Evolutionary conservation across 1,140 invertebrate species (phyloP), one percentile per base, ranked within the genome.

Genomic region (Chrysopa pallens): DNA sequence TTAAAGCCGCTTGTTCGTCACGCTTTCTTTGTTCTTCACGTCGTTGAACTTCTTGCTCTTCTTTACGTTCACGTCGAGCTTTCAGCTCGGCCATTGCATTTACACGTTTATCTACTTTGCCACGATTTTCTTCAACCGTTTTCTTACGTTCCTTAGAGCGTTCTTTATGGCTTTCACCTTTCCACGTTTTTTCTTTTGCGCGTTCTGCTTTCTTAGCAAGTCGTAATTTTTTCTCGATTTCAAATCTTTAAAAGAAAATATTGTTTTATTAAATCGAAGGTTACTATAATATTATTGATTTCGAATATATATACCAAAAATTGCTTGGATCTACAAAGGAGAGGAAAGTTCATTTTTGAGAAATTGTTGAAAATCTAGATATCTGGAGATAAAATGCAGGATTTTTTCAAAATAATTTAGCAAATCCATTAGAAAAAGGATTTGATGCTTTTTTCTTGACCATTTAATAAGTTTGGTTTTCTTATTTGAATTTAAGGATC

Each of bases 191-290:
- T 38, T 63, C 54, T 48, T 76, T 78, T 40, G 76, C 77, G 48
- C 80, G 64, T 60, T 87, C 84, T 33, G 80, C 77, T 46, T 89
- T 87, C 42, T 82, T 84, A 0, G 84, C 87, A 50, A 89, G 68
- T 38, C 85, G 72, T 6, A 98, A 60, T 59, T 97, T 97, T 46
- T 92, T 83, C 54, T 97, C 88, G 43, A 97, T 97, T 61, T 96
- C 92, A 78, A 94, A 96, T 56, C 91, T 83, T 23, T 3, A 23
- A 23, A 23, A 5, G 17, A 23, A 23, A 23, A 23, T 23, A 3
- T 23, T 23, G 5, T 23, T 23, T 23, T 23, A 23, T 23, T 23
- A 5, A 23, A 23, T 23, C 17, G 17, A 23, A 23, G 17, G 17
- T 23, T 2, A 23, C 17, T 23, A 23, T 23, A 3, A 23, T 23